Evolutionary conservation across 1,140 invertebrate species (phyloP).

Genomic region (Piezodorus guildinii): DNA sequence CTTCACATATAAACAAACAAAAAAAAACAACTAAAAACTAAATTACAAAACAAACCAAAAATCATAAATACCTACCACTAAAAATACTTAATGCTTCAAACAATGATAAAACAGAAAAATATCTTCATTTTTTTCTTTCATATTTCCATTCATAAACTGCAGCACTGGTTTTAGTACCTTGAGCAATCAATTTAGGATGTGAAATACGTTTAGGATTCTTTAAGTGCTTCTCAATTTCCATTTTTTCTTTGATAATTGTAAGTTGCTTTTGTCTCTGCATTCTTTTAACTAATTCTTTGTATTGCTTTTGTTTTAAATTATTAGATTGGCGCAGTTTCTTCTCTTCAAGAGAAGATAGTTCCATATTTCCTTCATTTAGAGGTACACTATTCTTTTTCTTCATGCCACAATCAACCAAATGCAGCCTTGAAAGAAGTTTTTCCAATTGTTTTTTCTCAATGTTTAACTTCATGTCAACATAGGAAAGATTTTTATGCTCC

Average conservation of each 20-base stretch:
- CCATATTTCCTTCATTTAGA: neutral
- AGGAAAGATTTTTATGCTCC: conserved; percentile 83
- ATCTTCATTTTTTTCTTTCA: conserved; percentile 4
- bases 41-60: too few species aligned
- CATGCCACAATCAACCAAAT: conserved; percentile 59
- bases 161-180: neutral
- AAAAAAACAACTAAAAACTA: too few species aligned
- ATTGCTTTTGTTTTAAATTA: neutral
- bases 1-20: too few species aligned
- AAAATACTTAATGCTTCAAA: too few species aligned
- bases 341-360: neutral
- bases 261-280: conserved; percentile 6
- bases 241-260: neutral
- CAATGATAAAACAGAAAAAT: too few species aligned
- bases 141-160: conserved; percentile 4
- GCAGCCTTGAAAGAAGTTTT: conserved; percentile 66
- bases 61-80: too few species aligned
- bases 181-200: neutral
- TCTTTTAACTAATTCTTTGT: conserved; percentile 8
- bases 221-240: conserved; percentile 2
- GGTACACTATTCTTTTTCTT: neutral
- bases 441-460: conserved; percentile 82
- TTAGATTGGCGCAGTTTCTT: neutral
- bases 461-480: conserved; percentile 72
- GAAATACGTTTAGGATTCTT: neutral